Base-by-base conservation (phyloP, 1,140 invertebrate genomes). In the Bombyx mandarina region DNA sequence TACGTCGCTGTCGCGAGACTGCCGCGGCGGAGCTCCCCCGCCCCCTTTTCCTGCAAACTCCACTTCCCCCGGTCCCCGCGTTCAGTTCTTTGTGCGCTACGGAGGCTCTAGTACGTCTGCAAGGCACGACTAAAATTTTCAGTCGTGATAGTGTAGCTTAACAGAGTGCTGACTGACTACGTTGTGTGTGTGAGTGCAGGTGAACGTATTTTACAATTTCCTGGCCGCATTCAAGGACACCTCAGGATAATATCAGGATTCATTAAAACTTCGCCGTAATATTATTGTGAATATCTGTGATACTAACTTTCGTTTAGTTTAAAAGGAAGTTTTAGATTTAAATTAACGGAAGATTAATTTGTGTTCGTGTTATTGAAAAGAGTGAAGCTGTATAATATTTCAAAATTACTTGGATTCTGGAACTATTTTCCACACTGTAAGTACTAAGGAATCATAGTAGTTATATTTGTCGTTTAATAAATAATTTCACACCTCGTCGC, bases 71-170 rank as follows among this genome's bases (percentile, higher is more conserved):
- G 77, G 69, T 71, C 79, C 76, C 77, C 74, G 77, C 67, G 71
- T 82, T 82, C 76, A 86, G 82, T 86, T 82, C 82, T 86, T 82
- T 86, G 82, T 86, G 80, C 76, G 75, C 77, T 67, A 69, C 60
- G 65, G 77, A 75, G 63, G 71, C 64, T 75, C 66, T 74, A 61
- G 69, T 72, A 83, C 75, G 82, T 82, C 62, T 65, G 67, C 70
- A 58, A 67, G 54, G 65, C 59, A 54, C 52, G 61, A 65, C 71
- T 67, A 63, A 65, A 74, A 61, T 67, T 68, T 75, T 69, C 63
- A 73, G 56, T 73, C 69, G 76, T 80, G 71, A 66, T 68, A 76
- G 68, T 69, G 67, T 60, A 70, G 57, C 67, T 60, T 75, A 77
- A 71, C 69, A 69, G 53, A 69, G 62, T 75, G 59, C 67, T 69